Evolutionary conservation across 2,113 vertebrate species (phyloP), one percentile per base, ranked within the genome.

Genomic region (Pongo pygmaeus): DNA sequence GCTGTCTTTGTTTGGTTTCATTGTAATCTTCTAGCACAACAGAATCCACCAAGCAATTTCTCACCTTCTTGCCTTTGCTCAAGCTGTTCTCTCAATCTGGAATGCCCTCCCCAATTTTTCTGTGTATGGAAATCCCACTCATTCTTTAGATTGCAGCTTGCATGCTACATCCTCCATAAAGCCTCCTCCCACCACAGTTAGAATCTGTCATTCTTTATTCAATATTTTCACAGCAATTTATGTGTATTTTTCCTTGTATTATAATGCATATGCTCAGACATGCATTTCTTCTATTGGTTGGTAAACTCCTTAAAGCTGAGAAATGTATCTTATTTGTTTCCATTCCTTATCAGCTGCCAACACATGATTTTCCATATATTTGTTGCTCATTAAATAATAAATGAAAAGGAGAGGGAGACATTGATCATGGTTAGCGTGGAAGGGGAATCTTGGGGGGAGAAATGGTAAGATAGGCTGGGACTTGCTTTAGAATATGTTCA

Each of bases 51-150:
- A 35, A 67, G 93, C 75, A 6, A 5, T 80, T 91, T 90, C 92
- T 88, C 92, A 96, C 95, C 92, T 92, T 90, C 92, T 69, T 92
- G 91, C 77, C 84, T 97, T 74, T 86, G 55, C 75, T 87, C 97
- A 97, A 97, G 87, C 97, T 97, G 92, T 96, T 96, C 84, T 88
- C 64, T 84, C 97, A 93, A 80, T 96, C 95, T 97, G 93, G 89
- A 90, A 32, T 48, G 70, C 57, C 70, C 64, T 50, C 83, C 57
- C 78, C 89, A 46, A 13, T 18, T 85, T 91, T 67, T 27, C 79
- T 87, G 81, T 83, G 43, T 81, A 20, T 11, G 78, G 94, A 90
- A 91, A 67, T 20, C 52, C 79, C 32, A 10, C 78, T 84, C 38
- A 23, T 27, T 17, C 35, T 79, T 81, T 10, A 81, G 77, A 55